Conservation (phyloP, 2,888 invertebrate genomes). For the Azorinus chamasolen region DNA sequence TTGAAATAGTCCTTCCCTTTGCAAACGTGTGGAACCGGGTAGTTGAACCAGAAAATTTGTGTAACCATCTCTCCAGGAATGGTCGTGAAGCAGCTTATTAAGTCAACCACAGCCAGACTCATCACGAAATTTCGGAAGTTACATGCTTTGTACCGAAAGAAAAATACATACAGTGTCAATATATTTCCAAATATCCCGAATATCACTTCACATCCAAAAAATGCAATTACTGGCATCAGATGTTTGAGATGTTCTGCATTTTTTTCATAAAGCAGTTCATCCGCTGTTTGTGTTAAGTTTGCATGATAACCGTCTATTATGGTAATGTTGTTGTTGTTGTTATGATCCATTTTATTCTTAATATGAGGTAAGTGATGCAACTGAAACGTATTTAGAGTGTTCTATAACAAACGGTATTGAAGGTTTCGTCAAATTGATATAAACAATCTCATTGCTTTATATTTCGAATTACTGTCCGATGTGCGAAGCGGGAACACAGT, state of each 20-base stretch:
- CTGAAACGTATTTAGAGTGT: no score
- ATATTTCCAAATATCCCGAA: slow-evolving; percentile 42
- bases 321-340: no score
- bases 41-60: slow-evolving; percentile 37
- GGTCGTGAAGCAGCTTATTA: slow-evolving; percentile 27
- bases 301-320: no score
- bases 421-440: no score
- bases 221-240: slow-evolving; percentile 19
- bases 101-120: slow-evolving; percentile 36
- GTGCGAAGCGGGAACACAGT: no score
- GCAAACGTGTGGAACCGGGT: slow-evolving; percentile 8
- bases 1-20: slow-evolving; percentile 44
- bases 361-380: no score
- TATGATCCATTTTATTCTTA: no score
- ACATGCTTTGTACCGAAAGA: slow-evolving; percentile 24
- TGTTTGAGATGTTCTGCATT: neutral
- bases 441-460: no score
- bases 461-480: no score
- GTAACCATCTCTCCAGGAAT: slow-evolving; percentile 41
- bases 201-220: slow-evolving; percentile 13
- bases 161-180: slow-evolving; percentile 28
- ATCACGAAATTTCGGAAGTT: slow-evolving; percentile 47
- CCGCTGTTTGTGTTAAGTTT: neutral
- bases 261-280: neutral
- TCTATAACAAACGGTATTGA: no score